Base-by-base conservation (phyloP, 2,113 vertebrate genomes). In the Athene noctua region DNA sequence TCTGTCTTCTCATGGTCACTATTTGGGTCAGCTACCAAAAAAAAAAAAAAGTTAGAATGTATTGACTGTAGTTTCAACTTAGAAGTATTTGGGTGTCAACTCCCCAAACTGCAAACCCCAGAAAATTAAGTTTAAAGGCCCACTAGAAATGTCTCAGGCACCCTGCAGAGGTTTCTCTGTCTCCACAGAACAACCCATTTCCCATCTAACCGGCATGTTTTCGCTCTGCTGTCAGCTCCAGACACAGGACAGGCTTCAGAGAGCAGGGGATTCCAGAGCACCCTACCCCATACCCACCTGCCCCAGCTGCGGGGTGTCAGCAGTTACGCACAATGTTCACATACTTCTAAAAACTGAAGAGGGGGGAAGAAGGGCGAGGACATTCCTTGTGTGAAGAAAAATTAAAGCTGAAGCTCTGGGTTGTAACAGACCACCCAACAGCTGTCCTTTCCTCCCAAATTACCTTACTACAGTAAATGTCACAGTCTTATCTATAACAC, bases 1-100 rank as follows among this genome's bases (percentile, higher is more conserved):
- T 98, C 98, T 13, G 90, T 98, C 95, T 98, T 98, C 74, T 98
- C 98, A 15, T 96, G 96, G 57, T 98, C 98, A 23, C 98, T 98
- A 20, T 96, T 97, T 4, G 98, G 98, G 47, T 98, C 98, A 96
- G 97, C 98, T 98, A 34, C 9, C 20, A 83, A 11, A 38, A 54
- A 77, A 27, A 34, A 15, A 34, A 32, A 49, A 57, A 29, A 66
- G 12, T 73, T 40, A 40, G 40, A 40, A 9, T 40, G 40, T 40
- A 40, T 34, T 70, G 51, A 78, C 38, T 12, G 20, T 22, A 49
- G 4, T 57, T 95, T 81, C 58, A 57, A 52, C 15, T 63, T 17
- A 15, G 1, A 61, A 74, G 19, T 59, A 61, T 11, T 46, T 85
- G 30, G 7, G 38, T 55, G 85, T 55, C 46, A 61, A 26, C 42